phyloP scores from a whole-genome alignment of 2,888 invertebrate species.

The Glyphotaelius pellucidus region DNA sequence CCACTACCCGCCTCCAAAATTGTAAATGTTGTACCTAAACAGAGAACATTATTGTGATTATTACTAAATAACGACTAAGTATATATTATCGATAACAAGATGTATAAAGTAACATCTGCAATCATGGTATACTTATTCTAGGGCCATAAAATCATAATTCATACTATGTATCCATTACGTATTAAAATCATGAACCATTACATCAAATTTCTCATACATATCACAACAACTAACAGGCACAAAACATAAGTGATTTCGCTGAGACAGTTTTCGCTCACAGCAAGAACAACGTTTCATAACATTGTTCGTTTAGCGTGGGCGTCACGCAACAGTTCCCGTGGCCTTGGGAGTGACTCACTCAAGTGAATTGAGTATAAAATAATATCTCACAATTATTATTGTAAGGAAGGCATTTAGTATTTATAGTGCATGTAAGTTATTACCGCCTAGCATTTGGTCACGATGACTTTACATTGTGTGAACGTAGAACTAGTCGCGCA shows the following conservation, averaged over 20 bases:
- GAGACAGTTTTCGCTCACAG: background rate
- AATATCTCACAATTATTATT: background rate
- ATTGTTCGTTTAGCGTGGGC: slow-evolving; percentile 18
- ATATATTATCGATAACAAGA: no score
- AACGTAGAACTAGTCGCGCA: background rate
- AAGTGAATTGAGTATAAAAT: slow-evolving; percentile 20
- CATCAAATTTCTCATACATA: background rate
- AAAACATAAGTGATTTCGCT: background rate
- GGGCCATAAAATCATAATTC: background rate
- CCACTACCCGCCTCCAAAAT: no score
- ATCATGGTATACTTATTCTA: background rate
- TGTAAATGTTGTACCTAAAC: no score
- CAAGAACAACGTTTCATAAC: slow-evolving; percentile 27
- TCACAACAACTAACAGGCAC: background rate
- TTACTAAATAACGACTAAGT: no score
- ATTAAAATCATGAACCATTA: background rate
- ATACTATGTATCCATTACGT: background rate
- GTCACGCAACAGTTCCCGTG: slow-evolving; percentile 41
- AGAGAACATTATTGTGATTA: no score
- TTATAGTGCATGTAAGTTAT: slow-evolving; percentile 2
- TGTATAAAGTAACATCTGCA: no score
- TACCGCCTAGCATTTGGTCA: background rate
- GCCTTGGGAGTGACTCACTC: slow-evolving; percentile 46
- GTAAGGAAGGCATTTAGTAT: slow-evolving; percentile 2
- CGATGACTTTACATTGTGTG: slow-evolving; percentile 2